Conservation (phyloP, 2,888 invertebrate genomes). For the Seira musarum region DNA sequence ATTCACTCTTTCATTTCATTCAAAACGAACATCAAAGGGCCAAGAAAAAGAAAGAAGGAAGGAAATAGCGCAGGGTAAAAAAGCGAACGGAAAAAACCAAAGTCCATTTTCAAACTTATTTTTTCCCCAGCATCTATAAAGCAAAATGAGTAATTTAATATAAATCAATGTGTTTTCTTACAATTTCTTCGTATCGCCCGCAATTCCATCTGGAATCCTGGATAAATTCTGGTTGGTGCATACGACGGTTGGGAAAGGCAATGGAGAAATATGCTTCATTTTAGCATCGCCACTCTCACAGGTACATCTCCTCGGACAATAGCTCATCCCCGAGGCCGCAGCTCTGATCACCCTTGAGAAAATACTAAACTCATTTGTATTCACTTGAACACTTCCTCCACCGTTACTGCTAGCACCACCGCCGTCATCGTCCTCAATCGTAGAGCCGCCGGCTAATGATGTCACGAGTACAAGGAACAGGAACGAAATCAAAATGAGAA, state of each 20-base stretch:
- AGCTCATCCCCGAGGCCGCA: slow-evolving; percentile 1
- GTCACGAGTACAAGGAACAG: neutral
- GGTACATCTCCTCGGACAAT: slow-evolving; percentile 39
- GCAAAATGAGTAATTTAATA: neutral
- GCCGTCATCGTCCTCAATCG: neutral
- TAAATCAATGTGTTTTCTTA: slow-evolving; percentile 55
- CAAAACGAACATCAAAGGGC: no score
- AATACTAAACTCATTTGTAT: neutral
- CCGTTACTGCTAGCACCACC: neutral
- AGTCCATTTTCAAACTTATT: no score
- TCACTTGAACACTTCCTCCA: neutral
- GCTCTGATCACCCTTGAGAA: neutral
- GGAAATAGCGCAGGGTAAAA: no score
- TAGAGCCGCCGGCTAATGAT: neutral
- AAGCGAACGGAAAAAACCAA: no score
- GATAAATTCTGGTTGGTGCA: slow-evolving; percentile 63
- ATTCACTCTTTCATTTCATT: no score
- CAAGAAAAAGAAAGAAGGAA: no score
- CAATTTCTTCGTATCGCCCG: slow-evolving; percentile 54
- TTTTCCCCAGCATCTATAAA: no score
- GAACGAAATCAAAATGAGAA: neutral
- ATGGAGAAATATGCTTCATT: slow-evolving; percentile 29
- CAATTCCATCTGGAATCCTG: slow-evolving; percentile 58
- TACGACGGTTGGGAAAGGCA: slow-evolving; percentile 36
- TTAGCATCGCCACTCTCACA: slow-evolving; percentile 30